Conservation (phyloP, 1,140 invertebrate species). For the Anoplophora glabripennis region DNA sequence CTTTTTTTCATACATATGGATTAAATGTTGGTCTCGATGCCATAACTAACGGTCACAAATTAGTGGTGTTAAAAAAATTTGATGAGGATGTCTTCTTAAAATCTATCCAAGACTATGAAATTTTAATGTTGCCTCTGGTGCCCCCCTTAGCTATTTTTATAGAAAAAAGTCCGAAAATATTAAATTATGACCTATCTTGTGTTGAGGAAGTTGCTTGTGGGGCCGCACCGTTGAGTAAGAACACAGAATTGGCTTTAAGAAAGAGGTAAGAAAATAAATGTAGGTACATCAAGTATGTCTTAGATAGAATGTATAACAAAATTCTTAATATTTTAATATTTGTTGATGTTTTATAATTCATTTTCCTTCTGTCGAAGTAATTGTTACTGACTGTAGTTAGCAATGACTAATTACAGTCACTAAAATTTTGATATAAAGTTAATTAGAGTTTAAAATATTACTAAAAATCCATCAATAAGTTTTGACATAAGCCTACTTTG, state of each 20-base stretch:
- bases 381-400: no score
- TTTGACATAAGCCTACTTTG: no score
- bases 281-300: no score
- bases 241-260: slow-evolving; percentile 43
- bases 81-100: slow-evolving; percentile 50
- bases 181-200: slow-evolving; percentile 47
- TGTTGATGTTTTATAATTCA: no score
- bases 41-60: slow-evolving; percentile 16
- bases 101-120: slow-evolving; percentile 24
- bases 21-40: slow-evolving; percentile 20
- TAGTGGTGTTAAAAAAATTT: slow-evolving; percentile 53
- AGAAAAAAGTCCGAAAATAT: slow-evolving; percentile 34
- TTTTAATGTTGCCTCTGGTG: slow-evolving; percentile 12
- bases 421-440: no score
- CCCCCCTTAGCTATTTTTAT: slow-evolving; percentile 29
- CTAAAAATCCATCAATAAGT: no score
- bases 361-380: no score
- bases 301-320: no score
- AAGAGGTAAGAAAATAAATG: slow-evolving; percentile 37
- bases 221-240: slow-evolving; percentile 49
- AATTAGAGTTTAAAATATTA: no score
- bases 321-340: no score
- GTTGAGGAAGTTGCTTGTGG: slow-evolving; percentile 48
- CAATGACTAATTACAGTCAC: no score
- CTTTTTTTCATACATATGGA: slow-evolving; percentile 36